These are phyloP conservation scores for Drosophila vallismaia DNA, from an alignment of 2,888 invertebrate species.

Conservation along the genomic window DNA sequence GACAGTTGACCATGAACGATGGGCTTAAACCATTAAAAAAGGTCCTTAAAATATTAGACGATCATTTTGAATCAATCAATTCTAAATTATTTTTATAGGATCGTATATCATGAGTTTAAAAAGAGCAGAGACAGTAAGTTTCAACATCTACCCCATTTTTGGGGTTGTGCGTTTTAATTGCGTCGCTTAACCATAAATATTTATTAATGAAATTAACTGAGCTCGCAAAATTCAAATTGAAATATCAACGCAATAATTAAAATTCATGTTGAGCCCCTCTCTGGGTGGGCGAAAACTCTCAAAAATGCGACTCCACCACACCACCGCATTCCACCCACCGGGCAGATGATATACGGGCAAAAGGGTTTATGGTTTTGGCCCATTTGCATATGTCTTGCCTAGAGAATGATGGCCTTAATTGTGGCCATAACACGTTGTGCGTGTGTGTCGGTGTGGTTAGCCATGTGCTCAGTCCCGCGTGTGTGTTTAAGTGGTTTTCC, in stretches of 20 bases:
- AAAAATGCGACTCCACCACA: slow-evolving; percentile 41
- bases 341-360: slow-evolving; percentile 26
- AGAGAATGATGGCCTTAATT: slow-evolving; percentile 68
- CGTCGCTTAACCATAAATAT: slow-evolving; percentile 79
- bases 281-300: neutral
- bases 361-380: slow-evolving; percentile 34
- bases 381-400: slow-evolving; percentile 65
- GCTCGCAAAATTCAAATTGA: slow-evolving; percentile 74
- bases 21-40: slow-evolving; percentile 17
- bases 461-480: slow-evolving; percentile 24
- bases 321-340: slow-evolving; percentile 19
- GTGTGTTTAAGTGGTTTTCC: slow-evolving; percentile 70
- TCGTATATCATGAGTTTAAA: neutral
- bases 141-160: slow-evolving; percentile 24
- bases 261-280: slow-evolving; percentile 65
- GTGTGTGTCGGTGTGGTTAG: slow-evolving; percentile 24
- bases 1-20: slow-evolving; percentile 67
- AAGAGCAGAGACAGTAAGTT: slow-evolving; percentile 17
- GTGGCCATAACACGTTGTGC: slow-evolving; percentile 59
- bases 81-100: neutral
- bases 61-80: neutral
- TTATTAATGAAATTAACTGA: slow-evolving; percentile 82
- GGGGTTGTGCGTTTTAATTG: slow-evolving; percentile 51
- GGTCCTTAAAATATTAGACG: neutral
- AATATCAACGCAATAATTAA: slow-evolving; percentile 78